phyloP scores from a whole-genome alignment of 2,113 vertebrate genomes.

The Pheucticus melanocephalus region DNA sequence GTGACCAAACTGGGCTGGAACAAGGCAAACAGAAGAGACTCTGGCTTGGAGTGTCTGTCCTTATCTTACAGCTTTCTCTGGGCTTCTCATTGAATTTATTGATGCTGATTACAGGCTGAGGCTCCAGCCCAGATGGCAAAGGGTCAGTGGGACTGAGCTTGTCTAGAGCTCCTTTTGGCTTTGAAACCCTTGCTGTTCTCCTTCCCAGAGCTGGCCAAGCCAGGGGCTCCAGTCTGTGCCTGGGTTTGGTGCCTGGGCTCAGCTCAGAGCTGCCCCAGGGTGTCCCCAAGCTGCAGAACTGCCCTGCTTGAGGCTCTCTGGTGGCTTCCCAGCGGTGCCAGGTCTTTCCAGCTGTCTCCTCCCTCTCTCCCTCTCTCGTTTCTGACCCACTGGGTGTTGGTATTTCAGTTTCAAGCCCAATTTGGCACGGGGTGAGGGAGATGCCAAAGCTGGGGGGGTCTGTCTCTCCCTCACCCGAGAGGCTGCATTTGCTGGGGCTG shows the following conservation, averaged over 20 bases:
- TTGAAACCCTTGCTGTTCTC: fast-evolving
- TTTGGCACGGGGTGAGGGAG: not conserved
- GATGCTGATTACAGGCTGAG: not conserved
- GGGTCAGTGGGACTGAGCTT: not conserved
- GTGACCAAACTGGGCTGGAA: not conserved
- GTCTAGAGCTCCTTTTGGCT: not conserved
- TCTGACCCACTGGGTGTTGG: not conserved
- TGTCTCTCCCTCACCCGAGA: too few species aligned
- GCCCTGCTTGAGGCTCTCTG: not conserved
- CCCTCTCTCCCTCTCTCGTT: not conserved
- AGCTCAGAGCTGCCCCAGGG: not conserved
- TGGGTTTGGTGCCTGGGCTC: not conserved
- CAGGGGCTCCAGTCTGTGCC: fast-evolving
- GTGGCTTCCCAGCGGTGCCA: not conserved
- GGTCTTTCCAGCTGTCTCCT: fast-evolving
- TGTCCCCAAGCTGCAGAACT: not conserved
- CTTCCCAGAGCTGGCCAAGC: not conserved
- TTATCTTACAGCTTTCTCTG: not conserved
- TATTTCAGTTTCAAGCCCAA: not conserved
- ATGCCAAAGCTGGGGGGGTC: fast-evolving
- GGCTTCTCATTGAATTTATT: not conserved
- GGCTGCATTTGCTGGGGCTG: not conserved
- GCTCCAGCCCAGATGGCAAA: not conserved
- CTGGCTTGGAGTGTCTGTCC: not conserved
- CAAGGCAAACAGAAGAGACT: not conserved